Evolutionary conservation across 2,888 invertebrate species (phyloP), one percentile per base, ranked within the genome.

Genomic region (Nezara viridula): DNA sequence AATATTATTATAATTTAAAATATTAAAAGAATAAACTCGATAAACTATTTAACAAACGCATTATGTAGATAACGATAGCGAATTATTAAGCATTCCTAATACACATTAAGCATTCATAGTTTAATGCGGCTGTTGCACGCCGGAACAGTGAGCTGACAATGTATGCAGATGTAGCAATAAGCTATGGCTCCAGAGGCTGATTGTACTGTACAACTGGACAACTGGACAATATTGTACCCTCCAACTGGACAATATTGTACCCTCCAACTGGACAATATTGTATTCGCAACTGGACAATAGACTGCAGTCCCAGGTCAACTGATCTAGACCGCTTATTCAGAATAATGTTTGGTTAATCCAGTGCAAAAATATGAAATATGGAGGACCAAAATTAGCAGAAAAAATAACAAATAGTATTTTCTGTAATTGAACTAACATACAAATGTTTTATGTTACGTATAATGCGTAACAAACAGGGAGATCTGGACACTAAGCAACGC

Each of bases 121-220:
- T n/a, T n/a, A n/a, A n/a, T n/a, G n/a, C n/a, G n/a, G n/a, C n/a
- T n/a, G n/a, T n/a, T n/a, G n/a, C n/a, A n/a, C 44, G 44, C 44
- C 10, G 7, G 7, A 1, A 7, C 32, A 1, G 2, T 5, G 16
- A 37, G 21, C 27, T 60, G 66, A 37, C 32, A 60, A 60, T 60
- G 60, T 73, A 73, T 73, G 66, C 66, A 73, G 32, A 73, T 73
- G 66, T 19, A 37, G 66, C 37, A 73, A 73, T 73, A 73, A 5
- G 7, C 21, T 9, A 73, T 19, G 66, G 6, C 66, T 37, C 66
- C 37, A 73, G 66, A 37, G 66, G 32, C 37, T 21, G 32, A 16
- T 73, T 60, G 60, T 27, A 14, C 60, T 60, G 60, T 27, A 60
- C 55, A 55, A 55, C 55, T 60, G 60, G 60, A 60, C 55, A 55